Conservation (phyloP, 1,140 invertebrate genomes). For the Lepidostoma basale region DNA sequence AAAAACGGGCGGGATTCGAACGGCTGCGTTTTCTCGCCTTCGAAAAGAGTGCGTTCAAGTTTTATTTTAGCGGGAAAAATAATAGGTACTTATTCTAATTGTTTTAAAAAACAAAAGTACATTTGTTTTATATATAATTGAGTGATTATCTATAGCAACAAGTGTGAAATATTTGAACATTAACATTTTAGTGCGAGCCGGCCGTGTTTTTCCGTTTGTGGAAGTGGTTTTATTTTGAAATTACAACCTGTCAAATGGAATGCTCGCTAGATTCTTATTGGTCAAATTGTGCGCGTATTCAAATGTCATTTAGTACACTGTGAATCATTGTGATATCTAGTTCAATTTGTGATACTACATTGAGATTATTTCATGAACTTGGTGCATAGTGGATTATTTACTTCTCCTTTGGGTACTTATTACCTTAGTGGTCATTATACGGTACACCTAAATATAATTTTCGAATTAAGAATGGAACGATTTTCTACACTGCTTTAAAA, state of each 20-base stretch:
- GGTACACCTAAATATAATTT: too few species aligned
- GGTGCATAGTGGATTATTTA: slow-evolving; percentile 1
- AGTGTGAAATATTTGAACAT: neutral
- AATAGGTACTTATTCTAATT: neutral
- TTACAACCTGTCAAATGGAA: slow-evolving; percentile 17
- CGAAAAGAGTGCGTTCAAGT: slow-evolving; percentile 1
- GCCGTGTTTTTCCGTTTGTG: slow-evolving; percentile 10
- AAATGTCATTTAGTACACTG: slow-evolving; percentile 3
- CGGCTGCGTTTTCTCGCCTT: slow-evolving; percentile 15
- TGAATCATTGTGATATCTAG: slow-evolving; percentile 10
- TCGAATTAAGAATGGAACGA: too few species aligned
- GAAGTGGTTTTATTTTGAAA: slow-evolving; percentile 21
- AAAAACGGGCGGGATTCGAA: neutral
- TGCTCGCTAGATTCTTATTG: slow-evolving; percentile 9
- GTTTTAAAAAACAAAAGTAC: neutral
- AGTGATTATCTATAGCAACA: neutral
- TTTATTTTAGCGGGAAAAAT: slow-evolving; percentile 3
- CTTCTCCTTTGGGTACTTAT: too few species aligned
- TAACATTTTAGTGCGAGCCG: neutral
- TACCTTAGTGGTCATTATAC: too few species aligned
- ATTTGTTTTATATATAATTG: neutral
- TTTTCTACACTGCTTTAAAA: too few species aligned
- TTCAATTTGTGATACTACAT: slow-evolving; percentile 13
- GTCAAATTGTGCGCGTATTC: neutral
- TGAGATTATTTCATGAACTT: neutral